Conservation (phyloP, 30 jellyfish, hydroid and myxozoan species). For the Chironex yamaguchii region DNA sequence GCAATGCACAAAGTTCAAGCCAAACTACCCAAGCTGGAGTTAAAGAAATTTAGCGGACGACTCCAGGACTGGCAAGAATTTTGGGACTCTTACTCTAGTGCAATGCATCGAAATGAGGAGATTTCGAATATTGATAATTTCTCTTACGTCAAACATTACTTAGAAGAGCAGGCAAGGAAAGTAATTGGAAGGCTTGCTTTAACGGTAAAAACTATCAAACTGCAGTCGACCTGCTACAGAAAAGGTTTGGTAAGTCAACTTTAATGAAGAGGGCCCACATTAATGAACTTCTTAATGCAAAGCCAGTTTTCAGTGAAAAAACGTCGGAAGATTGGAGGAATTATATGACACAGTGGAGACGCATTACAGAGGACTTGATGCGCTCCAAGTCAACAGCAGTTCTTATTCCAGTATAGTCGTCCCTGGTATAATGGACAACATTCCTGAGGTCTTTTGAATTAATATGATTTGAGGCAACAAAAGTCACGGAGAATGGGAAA, state of each 20-base stretch:
- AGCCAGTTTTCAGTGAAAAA: too few species aligned
- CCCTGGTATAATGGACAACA: slow-evolving; percentile 16
- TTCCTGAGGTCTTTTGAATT: slow-evolving; percentile 2
- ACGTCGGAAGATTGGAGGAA: too few species aligned
- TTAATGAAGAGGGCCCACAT: not conserved
- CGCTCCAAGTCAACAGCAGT: not conserved
- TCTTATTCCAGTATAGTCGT: not conserved
- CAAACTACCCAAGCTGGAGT: slow-evolving; percentile 32
- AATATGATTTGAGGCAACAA: not conserved
- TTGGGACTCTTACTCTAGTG: slow-evolving; percentile 11
- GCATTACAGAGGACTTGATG: slow-evolving; percentile 14
- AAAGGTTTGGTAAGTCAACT: too few species aligned
- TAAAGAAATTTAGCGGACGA: not conserved
- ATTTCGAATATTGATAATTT: too few species aligned
- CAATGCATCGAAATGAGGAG: not conserved
- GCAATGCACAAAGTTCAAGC: not conserved
- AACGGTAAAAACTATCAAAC: not conserved
- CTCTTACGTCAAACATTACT: too few species aligned
- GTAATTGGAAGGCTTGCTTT: too few species aligned
- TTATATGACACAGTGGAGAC: too few species aligned
- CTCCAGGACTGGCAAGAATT: slow-evolving; percentile 29
- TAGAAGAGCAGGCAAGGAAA: too few species aligned
- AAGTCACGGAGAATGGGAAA: not conserved
- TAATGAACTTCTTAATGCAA: not conserved
- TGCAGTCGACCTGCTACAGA: not conserved